Percentiles rank a stretch among this genome's conserved stretches.
Conservation (phyloP, 2,888 invertebrate genomes). For the Drosophila pseudotakahashii region DNA sequence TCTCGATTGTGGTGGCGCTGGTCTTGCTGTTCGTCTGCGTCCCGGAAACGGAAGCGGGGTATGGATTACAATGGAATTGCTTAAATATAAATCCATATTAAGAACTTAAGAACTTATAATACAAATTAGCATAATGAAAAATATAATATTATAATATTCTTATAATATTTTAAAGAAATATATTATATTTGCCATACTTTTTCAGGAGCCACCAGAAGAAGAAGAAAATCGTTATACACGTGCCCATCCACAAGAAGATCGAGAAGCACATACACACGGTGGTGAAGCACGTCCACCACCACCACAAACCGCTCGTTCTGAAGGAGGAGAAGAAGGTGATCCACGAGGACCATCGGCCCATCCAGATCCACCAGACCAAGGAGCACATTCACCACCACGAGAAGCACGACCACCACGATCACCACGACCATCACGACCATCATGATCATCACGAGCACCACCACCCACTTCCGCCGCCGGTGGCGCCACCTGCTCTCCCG, state of each 20-base stretch:
- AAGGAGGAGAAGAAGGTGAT: constrained; percentile 84
- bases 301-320: constrained; percentile 84
- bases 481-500: constrained; percentile 29
- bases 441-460: constrained; percentile 70
- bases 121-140: too few relatives aligned
- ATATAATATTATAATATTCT: too few relatives aligned
- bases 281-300: constrained; percentile 84
- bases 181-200: too few relatives aligned
- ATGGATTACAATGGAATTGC: constrained; percentile 10
- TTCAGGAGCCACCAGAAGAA: constrained; percentile 76
- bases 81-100: too few relatives aligned
- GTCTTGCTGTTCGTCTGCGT: constrained; percentile 65
- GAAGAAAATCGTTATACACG: constrained; percentile 83
- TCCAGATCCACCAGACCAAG: constrained; percentile 76
- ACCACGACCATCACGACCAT: constrained; percentile 67
- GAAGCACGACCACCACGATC: constrained; percentile 62
- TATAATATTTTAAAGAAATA: too few relatives aligned
- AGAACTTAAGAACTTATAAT: too few relatives aligned
- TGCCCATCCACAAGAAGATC: constrained; percentile 83
- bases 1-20: constrained; percentile 69
- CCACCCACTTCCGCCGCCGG: constrained; percentile 44
- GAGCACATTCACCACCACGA: constrained; percentile 83
- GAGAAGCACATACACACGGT: constrained; percentile 84
- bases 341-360: constrained; percentile 82
- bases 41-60: constrained; percentile 76